A percentile compares a stretch with the other conserved stretches of the same genome.
Conservation (phyloP, 2,113 vertebrate genomes). For the Scalopus aquaticus region DNA sequence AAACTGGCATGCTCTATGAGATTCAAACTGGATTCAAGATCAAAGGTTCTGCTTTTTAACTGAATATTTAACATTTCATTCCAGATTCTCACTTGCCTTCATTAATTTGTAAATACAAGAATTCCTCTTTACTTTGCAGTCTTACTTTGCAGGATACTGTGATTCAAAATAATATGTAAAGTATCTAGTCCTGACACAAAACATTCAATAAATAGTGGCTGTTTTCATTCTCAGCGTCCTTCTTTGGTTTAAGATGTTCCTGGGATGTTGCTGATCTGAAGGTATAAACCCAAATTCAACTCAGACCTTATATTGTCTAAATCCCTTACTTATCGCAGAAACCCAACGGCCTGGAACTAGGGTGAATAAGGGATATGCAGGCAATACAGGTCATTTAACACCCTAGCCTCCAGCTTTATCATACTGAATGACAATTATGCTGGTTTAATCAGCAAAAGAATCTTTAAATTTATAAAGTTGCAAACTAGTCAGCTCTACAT, state of each 20-base stretch:
- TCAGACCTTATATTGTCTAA: conserved; percentile 25
- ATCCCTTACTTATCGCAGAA: conserved; percentile 47
- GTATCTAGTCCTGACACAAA: conserved; percentile 35
- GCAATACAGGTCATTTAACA: conserved; percentile 43
- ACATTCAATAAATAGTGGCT: background rate
- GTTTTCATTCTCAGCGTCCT: conserved; percentile 53
- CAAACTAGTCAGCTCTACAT: conserved; percentile 22
- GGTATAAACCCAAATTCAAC: conserved; percentile 17
- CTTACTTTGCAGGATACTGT: background rate
- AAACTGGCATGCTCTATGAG: background rate
- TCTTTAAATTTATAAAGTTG: conserved; percentile 58
- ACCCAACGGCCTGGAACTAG: background rate
- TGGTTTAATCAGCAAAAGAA: conserved; percentile 51
- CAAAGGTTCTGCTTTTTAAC: background rate
- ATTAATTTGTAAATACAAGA: conserved; percentile 27
- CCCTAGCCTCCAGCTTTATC: background rate
- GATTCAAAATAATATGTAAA: background rate
- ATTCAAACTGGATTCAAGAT: conserved; percentile 9
- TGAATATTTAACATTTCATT: conserved; percentile 28
- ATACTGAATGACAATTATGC: conserved; percentile 29
- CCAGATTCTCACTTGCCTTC: background rate
- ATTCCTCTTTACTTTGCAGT: background rate
- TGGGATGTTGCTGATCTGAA: background rate
- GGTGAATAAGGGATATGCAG: background rate
- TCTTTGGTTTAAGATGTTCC: conserved; percentile 22